These are phyloP conservation scores for Ectropis crepuscularia DNA, from an alignment of 2,888 invertebrate genomes.

Conservation along the genomic window DNA sequence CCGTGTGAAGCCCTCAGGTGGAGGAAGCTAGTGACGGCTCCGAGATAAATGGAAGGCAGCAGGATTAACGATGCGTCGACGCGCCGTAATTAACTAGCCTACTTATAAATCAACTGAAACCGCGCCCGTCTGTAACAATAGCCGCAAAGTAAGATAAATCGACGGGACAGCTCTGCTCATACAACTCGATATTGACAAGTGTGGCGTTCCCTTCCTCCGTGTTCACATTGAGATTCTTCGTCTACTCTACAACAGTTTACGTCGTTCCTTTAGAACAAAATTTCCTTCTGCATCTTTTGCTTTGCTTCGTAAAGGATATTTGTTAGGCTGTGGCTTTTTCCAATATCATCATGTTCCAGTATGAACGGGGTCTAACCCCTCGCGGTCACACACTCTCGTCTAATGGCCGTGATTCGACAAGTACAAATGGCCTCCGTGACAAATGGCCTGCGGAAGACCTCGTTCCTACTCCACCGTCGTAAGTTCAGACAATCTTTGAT, in stretches of 20 bases:
- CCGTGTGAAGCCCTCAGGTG: conserved; percentile 53
- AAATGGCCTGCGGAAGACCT: conserved; percentile 82
- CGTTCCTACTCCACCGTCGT: conserved; percentile 68
- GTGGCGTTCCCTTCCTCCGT: conserved; percentile 59
- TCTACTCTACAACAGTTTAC: conserved; percentile 40
- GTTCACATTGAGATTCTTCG: conserved; percentile 57
- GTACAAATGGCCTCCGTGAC: conserved; percentile 85
- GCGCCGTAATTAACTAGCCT: conserved; percentile 76
- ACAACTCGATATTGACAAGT: conserved; percentile 76
- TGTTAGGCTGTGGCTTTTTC: conserved; percentile 59
- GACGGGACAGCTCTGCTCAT: conserved; percentile 74
- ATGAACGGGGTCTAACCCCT: conserved; percentile 71
- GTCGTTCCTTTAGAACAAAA: conserved; percentile 33
- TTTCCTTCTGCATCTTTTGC: conserved; percentile 43
- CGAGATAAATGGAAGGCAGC: conserved; percentile 65
- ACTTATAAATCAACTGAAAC: conserved; percentile 80
- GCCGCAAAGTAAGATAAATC: conserved; percentile 82
- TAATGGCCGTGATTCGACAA: conserved; percentile 86
- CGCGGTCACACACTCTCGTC: conserved; percentile 83
- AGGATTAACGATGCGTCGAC: conserved; percentile 73
- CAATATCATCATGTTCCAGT: conserved; percentile 60
- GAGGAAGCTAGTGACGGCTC: conserved; percentile 53
- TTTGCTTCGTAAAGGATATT: conserved; percentile 35
- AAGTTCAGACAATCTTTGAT: conserved; percentile 70
- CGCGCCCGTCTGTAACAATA: conserved; percentile 74